Evolutionary conservation across 2,113 vertebrate species (phyloP).

Genomic region (Albula goreensis): DNA sequence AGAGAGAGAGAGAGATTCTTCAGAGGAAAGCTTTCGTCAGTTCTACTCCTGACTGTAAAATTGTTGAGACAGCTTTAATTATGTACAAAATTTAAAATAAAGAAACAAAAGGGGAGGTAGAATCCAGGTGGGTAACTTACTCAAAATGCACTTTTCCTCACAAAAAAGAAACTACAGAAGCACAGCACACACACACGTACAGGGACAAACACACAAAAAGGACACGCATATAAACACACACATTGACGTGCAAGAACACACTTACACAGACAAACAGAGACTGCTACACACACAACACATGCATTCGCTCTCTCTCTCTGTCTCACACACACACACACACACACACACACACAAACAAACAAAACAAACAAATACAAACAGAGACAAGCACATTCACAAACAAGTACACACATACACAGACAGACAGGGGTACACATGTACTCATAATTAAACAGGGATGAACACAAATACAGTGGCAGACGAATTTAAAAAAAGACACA

Average conservation of each 20-base stretch:
- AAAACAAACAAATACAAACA: not conserved
- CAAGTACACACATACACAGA: not conserved
- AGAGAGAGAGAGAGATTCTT: constrained; percentile 30
- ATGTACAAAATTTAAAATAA: constrained; percentile 53
- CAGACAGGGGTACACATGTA: constrained; percentile 7
- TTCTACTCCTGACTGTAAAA: constrained; percentile 54
- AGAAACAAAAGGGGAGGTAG: not conserved
- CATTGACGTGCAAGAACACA: not conserved
- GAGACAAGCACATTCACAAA: not conserved
- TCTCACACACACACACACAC: not conserved
- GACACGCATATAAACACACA: too few relatives aligned
- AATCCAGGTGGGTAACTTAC: not conserved
- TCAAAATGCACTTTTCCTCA: not conserved
- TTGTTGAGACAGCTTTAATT: constrained; percentile 66
- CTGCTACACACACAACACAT: not conserved
- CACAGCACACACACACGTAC: not conserved
- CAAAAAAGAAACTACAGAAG: not conserved
- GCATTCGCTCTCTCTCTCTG: not conserved
- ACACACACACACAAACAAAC: not conserved
- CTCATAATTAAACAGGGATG: too few relatives aligned
- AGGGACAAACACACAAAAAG: not conserved
- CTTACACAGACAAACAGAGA: too few relatives aligned
- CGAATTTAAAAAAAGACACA: not conserved
- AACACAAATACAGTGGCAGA: not conserved
- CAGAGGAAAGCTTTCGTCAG: constrained; percentile 31